A percentile compares a stretch with the other conserved stretches of the same genome.
Conservation (phyloP, 2,888 invertebrate species). For the Gasteruption jaculator region DNA sequence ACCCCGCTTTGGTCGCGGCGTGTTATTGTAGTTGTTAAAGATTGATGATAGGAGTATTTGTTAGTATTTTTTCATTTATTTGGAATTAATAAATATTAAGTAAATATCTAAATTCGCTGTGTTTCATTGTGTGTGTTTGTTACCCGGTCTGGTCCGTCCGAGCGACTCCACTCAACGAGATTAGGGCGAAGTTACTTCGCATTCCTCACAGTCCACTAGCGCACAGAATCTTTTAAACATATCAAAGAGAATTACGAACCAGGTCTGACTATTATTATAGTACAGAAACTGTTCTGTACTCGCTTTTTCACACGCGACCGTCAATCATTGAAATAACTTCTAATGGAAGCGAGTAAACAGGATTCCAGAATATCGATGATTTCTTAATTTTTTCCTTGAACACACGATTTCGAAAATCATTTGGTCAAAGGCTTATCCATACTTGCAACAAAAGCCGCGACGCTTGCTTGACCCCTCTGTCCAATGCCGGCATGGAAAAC, state of each 20-base stretch:
- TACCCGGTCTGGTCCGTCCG: too few species aligned
- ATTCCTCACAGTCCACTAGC: too few species aligned
- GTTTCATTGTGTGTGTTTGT: too few species aligned
- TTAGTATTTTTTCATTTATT: too few species aligned
- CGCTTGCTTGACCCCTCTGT: conserved; percentile 57
- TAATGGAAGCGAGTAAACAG: conserved; percentile 65
- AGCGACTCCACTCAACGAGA: too few species aligned
- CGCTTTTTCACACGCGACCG: conserved; percentile 73
- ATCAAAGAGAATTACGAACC: conserved; percentile 59
- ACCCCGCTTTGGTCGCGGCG: too few species aligned
- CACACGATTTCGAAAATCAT: conserved; percentile 73
- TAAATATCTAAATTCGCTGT: too few species aligned
- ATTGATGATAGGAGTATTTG: too few species aligned
- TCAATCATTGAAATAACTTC: conserved; percentile 64
- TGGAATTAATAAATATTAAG: too few species aligned
- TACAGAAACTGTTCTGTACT: conserved; percentile 90
- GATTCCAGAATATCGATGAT: conserved; percentile 68
- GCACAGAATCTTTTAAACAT: conserved; percentile 50
- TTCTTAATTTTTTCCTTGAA: conserved; percentile 72
- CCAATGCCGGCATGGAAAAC: conserved; percentile 71
- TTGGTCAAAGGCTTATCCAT: conserved; percentile 69
- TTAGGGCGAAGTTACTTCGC: too few species aligned
- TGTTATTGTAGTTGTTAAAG: too few species aligned
- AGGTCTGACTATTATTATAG: conserved; percentile 72
- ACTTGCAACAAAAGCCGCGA: conserved; percentile 78